phyloP scores from a whole-genome alignment of 2,797 vertebrate genomes.

The Pristis pectinata region DNA sequence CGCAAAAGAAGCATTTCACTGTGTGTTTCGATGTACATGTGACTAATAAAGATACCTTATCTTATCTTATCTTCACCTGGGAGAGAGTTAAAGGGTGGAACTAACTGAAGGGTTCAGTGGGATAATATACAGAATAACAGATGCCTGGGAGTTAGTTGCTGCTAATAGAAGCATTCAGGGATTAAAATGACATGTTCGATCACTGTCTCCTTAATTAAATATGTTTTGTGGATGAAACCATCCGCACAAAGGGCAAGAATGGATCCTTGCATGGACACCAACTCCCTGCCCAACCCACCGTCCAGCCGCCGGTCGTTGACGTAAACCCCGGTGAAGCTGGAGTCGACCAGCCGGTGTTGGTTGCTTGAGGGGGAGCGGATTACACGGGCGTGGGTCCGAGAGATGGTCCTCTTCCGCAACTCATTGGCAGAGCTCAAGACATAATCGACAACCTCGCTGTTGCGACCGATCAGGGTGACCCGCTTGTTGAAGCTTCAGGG shows the following conservation, averaged over 20 bases:
- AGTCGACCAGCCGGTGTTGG: conserved; percentile 39
- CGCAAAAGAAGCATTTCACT: no score
- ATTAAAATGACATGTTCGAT: no score
- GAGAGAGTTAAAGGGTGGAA: no score
- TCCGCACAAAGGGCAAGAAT: background rate
- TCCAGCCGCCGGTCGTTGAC: conserved; percentile 40
- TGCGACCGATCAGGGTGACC: conserved; percentile 41
- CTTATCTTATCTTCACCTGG: no score
- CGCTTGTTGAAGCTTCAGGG: conserved; percentile 38
- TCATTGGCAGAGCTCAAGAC: background rate
- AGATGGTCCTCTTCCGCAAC: conserved; percentile 8
- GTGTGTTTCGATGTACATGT: no score
- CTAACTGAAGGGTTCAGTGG: no score
- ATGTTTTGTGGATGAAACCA: no score
- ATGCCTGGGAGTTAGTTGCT: no score
- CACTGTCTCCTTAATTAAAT: no score
- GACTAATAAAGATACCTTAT: no score
- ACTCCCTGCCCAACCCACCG: conserved; percentile 34
- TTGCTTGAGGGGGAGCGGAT: background rate
- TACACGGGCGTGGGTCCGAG: conserved; percentile 41
- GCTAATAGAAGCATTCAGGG: no score
- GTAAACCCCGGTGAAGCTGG: conserved; percentile 41
- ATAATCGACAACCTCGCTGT: conserved; percentile 34
- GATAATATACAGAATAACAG: no score
- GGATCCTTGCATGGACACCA: background rate